Percentiles rank a stretch among this genome's conserved stretches.
These are phyloP conservation scores for Herpailurus yagouaroundi DNA, from an alignment of 2,113 vertebrate genomes.

Conservation along the genomic window DNA sequence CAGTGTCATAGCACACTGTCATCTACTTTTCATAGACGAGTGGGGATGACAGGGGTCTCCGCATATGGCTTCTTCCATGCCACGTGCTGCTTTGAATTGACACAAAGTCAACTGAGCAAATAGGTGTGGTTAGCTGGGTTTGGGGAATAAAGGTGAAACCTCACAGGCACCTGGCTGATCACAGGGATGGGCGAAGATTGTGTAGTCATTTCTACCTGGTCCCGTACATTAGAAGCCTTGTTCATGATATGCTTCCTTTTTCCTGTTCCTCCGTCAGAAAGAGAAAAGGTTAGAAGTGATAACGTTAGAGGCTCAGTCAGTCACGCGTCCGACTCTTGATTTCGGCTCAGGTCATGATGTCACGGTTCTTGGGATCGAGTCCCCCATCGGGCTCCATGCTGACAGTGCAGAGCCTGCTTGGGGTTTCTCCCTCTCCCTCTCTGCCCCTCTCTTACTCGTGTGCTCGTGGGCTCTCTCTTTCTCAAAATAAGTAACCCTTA, in stretches of 20 bases:
- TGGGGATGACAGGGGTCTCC: background rate
- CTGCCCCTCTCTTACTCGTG: too few relatives aligned
- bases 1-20: background rate
- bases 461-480: too few relatives aligned
- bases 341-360: too few relatives aligned
- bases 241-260: background rate
- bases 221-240: background rate
- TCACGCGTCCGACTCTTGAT: too few relatives aligned
- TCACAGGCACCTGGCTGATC: background rate
- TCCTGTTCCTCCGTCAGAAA: background rate
- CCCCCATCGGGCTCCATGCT: too few relatives aligned
- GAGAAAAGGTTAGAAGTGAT: constrained; percentile 12
- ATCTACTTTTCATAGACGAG: constrained; percentile 47
- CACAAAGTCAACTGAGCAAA: background rate
- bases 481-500: too few relatives aligned
- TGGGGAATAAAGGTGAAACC: background rate
- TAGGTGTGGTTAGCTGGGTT: background rate
- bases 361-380: too few relatives aligned
- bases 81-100: constrained; percentile 5
- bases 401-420: too few relatives aligned
- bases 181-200: background rate
- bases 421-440: too few relatives aligned
- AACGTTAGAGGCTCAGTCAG: background rate
- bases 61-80: background rate
- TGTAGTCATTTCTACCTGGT: background rate